Evolutionary conservation across 2,113 vertebrate species (phyloP).

Genomic region (Ochotona curzoniae): DNA sequence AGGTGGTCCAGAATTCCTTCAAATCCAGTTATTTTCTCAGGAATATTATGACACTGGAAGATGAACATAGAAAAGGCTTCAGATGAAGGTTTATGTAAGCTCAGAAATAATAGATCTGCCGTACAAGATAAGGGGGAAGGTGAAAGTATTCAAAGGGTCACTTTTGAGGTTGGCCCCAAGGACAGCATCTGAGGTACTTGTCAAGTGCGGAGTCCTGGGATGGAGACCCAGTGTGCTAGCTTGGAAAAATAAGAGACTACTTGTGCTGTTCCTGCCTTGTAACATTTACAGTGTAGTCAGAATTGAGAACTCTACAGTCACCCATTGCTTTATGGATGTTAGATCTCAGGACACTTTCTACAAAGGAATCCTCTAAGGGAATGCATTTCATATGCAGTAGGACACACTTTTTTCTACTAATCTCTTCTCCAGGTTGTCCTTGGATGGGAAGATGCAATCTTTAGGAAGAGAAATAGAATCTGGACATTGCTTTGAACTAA

Average conservation of each 20-base stretch:
- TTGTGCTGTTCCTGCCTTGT: neutral
- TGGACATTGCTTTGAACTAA: neutral
- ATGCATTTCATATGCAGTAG: neutral
- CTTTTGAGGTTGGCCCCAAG: neutral
- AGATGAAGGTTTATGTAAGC: slow-evolving; percentile 31
- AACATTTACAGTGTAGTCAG: slow-evolving; percentile 4
- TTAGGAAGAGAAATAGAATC: neutral
- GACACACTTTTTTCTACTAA: neutral
- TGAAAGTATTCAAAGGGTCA: neutral
- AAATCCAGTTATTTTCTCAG: slow-evolving; percentile 19
- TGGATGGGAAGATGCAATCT: neutral
- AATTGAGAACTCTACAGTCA: neutral
- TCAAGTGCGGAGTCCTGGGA: neutral
- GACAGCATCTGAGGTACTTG: rapidly evolving
- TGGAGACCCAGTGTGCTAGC: neutral
- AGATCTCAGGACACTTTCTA: neutral
- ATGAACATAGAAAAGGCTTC: neutral
- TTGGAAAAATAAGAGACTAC: neutral
- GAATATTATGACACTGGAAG: neutral
- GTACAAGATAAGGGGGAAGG: neutral
- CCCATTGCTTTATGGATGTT: neutral
- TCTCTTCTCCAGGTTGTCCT: neutral
- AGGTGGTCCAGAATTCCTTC: neutral
- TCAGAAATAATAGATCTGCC: slow-evolving; percentile 7
- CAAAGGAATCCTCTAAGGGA: neutral